These are phyloP conservation scores for Anser cygnoides DNA, from an alignment of 2,113 vertebrate genomes.

Conservation along the genomic window DNA sequence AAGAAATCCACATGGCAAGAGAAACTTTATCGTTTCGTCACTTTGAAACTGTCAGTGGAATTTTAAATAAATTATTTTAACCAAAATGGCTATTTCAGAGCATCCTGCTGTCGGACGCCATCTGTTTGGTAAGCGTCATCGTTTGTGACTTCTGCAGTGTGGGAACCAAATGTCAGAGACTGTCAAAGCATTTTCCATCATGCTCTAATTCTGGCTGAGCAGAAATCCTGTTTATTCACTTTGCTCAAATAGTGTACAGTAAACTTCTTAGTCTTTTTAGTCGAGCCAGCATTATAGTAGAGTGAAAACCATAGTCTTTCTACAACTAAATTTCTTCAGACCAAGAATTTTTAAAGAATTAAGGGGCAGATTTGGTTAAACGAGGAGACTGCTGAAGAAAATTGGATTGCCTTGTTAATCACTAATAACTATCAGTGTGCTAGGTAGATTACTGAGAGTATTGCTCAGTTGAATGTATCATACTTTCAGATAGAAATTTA, in stretches of 20 bases:
- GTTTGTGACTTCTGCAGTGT: slow-evolving; percentile 62
- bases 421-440: background rate
- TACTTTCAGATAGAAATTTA: background rate
- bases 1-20: background rate
- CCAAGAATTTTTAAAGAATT: background rate
- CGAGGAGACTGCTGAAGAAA: background rate
- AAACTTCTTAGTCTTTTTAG: background rate
- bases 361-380: background rate
- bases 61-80: slow-evolving; percentile 55
- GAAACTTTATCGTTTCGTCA: background rate
- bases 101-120: slow-evolving; percentile 66
- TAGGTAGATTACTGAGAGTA: background rate
- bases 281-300: background rate
- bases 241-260: background rate
- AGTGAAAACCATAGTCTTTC: background rate
- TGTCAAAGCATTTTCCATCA: slow-evolving; percentile 33
- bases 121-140: slow-evolving; percentile 59
- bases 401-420: background rate
- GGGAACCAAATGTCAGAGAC: slow-evolving; percentile 63
- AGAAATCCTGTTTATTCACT: slow-evolving; percentile 38
- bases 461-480: background rate
- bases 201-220: slow-evolving; percentile 55
- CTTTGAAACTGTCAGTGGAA: slow-evolving; percentile 22
- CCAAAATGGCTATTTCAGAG: slow-evolving; percentile 52
- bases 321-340: background rate